Conservation (phyloP, 2,888 invertebrate genomes). For the Brachypalpus laphriformis region DNA sequence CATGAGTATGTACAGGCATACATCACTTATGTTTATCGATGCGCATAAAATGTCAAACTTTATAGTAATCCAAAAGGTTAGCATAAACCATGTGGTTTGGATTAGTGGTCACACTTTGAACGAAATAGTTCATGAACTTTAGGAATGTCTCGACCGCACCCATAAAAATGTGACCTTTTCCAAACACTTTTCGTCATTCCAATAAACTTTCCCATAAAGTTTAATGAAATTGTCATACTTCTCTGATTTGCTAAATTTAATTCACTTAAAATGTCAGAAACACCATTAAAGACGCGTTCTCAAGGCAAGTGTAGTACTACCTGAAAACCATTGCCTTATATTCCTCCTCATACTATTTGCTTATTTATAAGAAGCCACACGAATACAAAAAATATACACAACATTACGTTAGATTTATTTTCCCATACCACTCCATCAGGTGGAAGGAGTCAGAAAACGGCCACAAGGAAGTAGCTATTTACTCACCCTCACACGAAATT, state of each 20-base stretch:
- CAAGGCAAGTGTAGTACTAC: background rate
- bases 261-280: slow-evolving; percentile 15
- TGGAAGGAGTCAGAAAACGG: slow-evolving; percentile 14
- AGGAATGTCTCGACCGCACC: background rate
- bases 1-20: too few relatives aligned
- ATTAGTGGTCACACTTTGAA: background rate
- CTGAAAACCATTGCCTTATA: background rate
- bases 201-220: background rate
- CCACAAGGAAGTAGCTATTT: slow-evolving; percentile 16
- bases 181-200: background rate
- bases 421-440: background rate
- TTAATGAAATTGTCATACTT: slow-evolving; percentile 1
- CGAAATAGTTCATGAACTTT: background rate
- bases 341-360: background rate
- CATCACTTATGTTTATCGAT: too few relatives aligned
- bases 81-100: background rate
- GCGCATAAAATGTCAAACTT: too few relatives aligned
- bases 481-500: slow-evolving; percentile 1
- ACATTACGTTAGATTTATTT: slow-evolving; percentile 46
- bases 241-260: slow-evolving; percentile 19
- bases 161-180: background rate
- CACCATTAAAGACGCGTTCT: background rate
- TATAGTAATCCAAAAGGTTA: background rate
- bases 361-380: slow-evolving; percentile 37
- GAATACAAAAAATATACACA: slow-evolving; percentile 5